Evolutionary conservation across 2,888 invertebrate genomes (phyloP), one percentile per base, ranked within the genome.

Genomic region (Drosophila flavopinicola): DNA sequence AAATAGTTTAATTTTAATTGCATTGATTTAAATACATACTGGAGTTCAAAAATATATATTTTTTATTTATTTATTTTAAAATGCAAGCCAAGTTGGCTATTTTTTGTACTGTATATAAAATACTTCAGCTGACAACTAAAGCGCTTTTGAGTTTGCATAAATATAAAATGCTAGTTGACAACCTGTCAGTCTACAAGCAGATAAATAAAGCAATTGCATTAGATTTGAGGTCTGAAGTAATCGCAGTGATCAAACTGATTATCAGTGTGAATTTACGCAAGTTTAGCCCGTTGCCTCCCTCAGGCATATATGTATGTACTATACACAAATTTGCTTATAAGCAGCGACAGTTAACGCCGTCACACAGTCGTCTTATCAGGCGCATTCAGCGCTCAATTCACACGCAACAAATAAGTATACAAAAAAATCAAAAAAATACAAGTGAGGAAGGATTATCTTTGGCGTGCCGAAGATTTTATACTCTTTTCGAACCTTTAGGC

Each of bases 321-420:
- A 13, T 6, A 39, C 1, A 7, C 13, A n/a, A 15, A 30, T 61
- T 42, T 35, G 11, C 32, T 29, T 48, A 38, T 24, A 17, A 45
- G 44, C 71, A 47, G 61, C 38, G 51, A 52, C 64, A 69, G 66
- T 58, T 60, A 59, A 48, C 61, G 49, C 76, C 51, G 11, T n/a
- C 33, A 9, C 54, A 61, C 41, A 27, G 69, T 59, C 65, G 41
- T 77, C 87, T 80, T 80, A 87, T 82, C 80, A 82, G 77, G 61
- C 70, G 64, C 77, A 74, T 80, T 74, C 85, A 80, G 80, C 85
- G 65, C 85, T 80, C 77, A 84, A 84, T 84, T 84, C 87, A 68
- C 80, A 86, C 87, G 85, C 85, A 80, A 68, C 78, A 69, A 80
- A 86, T 70, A 70, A 70, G 73, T 78, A 65, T 33, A 52, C 44